Conservation (phyloP, 2,113 vertebrate genomes). For the Oncorhynchus keta region DNA sequence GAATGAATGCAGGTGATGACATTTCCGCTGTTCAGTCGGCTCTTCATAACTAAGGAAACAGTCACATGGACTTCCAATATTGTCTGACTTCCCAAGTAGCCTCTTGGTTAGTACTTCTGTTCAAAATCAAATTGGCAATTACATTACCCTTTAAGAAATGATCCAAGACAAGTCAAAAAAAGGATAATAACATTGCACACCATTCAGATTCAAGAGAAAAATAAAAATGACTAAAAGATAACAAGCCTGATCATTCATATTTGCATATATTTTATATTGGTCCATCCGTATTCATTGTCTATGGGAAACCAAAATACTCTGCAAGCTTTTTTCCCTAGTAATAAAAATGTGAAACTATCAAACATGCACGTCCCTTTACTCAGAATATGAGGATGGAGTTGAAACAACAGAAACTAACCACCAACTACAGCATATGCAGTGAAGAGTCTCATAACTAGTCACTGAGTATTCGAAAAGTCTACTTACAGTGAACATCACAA, state of each 20-base stretch:
- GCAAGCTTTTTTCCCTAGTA: slow-evolving; percentile 55
- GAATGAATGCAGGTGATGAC: not conserved
- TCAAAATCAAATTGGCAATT: slow-evolving; percentile 34
- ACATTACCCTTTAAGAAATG: slow-evolving; percentile 28
- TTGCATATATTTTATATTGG: slow-evolving; percentile 75
- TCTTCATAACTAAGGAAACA: slow-evolving; percentile 49
- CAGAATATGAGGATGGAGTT: slow-evolving; percentile 77
- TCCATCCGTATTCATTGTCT: slow-evolving; percentile 84
- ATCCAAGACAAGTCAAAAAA: slow-evolving; percentile 24
- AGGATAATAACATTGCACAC: slow-evolving; percentile 8
- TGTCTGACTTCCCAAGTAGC: not conserved
- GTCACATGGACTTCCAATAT: slow-evolving; percentile 14
- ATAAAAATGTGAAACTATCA: slow-evolving; percentile 55
- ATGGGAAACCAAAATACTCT: slow-evolving; percentile 77
- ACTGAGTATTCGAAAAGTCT: slow-evolving; percentile 20
- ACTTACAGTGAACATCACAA: slow-evolving; percentile 37
- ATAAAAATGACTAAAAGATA: too few relatives aligned
- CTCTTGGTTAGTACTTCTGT: not conserved
- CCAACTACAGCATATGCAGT: slow-evolving; percentile 74
- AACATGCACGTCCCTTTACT: slow-evolving; percentile 85
- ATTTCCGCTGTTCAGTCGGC: slow-evolving; percentile 42
- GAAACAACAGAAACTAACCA: slow-evolving; percentile 72
- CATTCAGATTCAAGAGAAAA: slow-evolving; percentile 6
- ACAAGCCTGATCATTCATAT: slow-evolving; percentile 31
- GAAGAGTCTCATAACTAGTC: slow-evolving; percentile 75